Conservation (phyloP, 2,113 vertebrate genomes). For the Pelvicachromis taeniatus region DNA sequence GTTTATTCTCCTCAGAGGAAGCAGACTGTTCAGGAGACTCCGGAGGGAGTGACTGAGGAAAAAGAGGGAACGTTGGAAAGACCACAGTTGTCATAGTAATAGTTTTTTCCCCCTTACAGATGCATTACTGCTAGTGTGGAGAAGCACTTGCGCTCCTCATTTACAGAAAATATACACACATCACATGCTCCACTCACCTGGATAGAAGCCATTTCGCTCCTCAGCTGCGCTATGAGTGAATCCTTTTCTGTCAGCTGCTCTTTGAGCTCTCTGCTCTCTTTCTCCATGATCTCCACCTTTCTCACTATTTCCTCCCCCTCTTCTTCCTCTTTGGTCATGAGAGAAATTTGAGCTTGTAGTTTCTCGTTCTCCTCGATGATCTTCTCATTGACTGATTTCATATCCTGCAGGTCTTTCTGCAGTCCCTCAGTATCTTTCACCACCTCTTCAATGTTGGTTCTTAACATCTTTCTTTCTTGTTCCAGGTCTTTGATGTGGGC, state of each 20-base stretch:
- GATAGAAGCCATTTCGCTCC: slow-evolving; percentile 74
- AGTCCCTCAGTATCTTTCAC: slow-evolving; percentile 76
- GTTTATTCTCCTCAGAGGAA: slow-evolving; percentile 62
- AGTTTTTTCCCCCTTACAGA: neutral
- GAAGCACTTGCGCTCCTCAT: neutral
- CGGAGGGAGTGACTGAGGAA: neutral
- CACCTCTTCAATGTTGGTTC: slow-evolving; percentile 73
- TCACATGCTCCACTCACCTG: slow-evolving; percentile 78
- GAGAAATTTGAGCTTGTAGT: slow-evolving; percentile 67
- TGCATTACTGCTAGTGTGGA: neutral
- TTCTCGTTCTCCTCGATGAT: slow-evolving; percentile 77
- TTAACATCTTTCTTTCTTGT: slow-evolving; percentile 76
- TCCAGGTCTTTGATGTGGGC: slow-evolving; percentile 73
- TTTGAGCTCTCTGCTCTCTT: slow-evolving; percentile 60
- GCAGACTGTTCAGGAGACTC: slow-evolving; percentile 69
- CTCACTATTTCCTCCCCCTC: slow-evolving; percentile 29
- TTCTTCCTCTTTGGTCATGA: slow-evolving; percentile 59
- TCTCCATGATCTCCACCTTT: slow-evolving; percentile 38
- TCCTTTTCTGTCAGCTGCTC: slow-evolving; percentile 80
- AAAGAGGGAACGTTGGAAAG: neutral
- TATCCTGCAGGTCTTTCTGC: slow-evolving; percentile 79
- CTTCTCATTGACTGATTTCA: slow-evolving; percentile 79
- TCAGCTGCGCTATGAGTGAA: slow-evolving; percentile 73
- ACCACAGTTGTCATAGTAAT: neutral
- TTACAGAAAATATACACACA: neutral